Base-by-base conservation (phyloP, 2,113 vertebrate genomes). In the Phrynocephalus versicolor region DNA sequence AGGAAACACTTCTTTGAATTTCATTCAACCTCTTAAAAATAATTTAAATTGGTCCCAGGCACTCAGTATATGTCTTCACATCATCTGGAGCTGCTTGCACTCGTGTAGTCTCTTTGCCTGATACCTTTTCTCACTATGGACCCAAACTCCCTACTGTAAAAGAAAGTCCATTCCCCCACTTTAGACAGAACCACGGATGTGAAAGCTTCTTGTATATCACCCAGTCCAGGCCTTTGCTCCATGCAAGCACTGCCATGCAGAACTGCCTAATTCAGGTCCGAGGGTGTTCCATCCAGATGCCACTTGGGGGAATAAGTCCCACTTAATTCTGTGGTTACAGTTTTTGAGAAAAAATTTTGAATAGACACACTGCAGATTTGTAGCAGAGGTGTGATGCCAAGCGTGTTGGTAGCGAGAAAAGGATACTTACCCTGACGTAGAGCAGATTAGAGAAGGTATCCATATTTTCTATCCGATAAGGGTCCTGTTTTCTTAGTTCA, bases 381-480 rank as follows among this genome's bases (percentile, higher is more conserved):
- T 39, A 39, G 33, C 3, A 55, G 45, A 27, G 1, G 35, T 51
- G 27, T 12, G 35, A 21, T 8, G 67, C 6, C 14, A 57, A 0
- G 51, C 23, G 75, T 14, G 62, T 70, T 60, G 64, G 51, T 39
- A 88, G 80, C 19, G 92, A 1, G 73, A 41, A 74, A 92, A 45
- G 41, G 62, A 1, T 62, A 60, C 97, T 98, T 93, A 99, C 99
- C 96, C 98, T 97, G 83, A 99, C 99, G 85, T 99, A 99, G 0
- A 99, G 96, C 81, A 99, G 95, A 90, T 99, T 99, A 84, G 98
- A 99, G 91, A 99, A 99, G 15, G 98, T 99, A 93, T 99, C 99
- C 99, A 99, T 99, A 94, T 99, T 99, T 95, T 99, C 99, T 89
- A 99, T 99, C 87, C 99, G 97, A 91, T 97, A 99, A 13, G 99